Percentiles rank a stretch among this genome's conserved stretches.
These are phyloP conservation scores for Galeopterus variegatus DNA, from an alignment of 2,113 vertebrate genomes.

Conservation along the genomic window DNA sequence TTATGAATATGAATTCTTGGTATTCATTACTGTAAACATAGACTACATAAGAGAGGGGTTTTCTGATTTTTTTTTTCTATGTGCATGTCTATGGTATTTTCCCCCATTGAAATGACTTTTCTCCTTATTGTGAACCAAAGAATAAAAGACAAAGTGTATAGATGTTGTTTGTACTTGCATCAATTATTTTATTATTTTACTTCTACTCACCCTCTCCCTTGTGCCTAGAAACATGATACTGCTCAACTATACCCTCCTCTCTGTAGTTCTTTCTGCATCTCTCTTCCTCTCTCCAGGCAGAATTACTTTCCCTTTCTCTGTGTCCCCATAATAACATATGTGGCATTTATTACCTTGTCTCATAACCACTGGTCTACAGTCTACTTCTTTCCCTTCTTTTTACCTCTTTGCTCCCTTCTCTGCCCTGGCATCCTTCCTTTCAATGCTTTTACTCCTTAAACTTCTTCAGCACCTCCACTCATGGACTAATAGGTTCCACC, in stretches of 20 bases:
- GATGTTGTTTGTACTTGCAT: not conserved
- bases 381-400: not conserved
- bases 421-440: not conserved
- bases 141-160: not conserved
- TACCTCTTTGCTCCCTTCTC: fast-evolving
- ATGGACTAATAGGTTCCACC: fast-evolving
- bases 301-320: not conserved
- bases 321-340: not conserved
- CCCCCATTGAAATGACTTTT: not conserved
- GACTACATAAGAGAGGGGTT: not conserved
- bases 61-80: not conserved
- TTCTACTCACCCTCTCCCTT: not conserved
- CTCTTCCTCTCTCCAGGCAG: not conserved
- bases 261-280: not conserved
- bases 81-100: not conserved
- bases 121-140: not conserved
- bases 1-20: not conserved
- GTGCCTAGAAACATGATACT: not conserved
- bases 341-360: not conserved
- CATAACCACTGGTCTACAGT: too few relatives aligned
- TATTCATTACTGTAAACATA: not conserved
- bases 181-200: not conserved
- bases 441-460: not conserved
- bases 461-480: not conserved
- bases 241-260: not conserved